These are phyloP conservation scores for Oxycera nigricornis DNA, from an alignment of 2,888 invertebrate genomes.

Conservation along the genomic window DNA sequence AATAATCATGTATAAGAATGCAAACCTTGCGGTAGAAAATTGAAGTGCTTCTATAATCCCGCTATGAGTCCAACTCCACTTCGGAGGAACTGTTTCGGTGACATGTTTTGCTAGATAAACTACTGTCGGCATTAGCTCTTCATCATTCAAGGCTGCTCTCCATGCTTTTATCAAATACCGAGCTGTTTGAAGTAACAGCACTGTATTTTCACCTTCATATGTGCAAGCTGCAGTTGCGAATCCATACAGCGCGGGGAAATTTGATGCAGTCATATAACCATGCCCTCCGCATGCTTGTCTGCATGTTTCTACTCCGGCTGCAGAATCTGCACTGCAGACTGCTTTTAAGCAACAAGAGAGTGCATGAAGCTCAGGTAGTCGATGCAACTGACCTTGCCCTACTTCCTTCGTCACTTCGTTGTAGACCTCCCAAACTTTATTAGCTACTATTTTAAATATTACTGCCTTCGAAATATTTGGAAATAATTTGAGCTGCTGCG, in stretches of 20 bases:
- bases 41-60: conserved; percentile 63
- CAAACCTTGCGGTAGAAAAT: conserved; percentile 64
- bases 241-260: conserved; percentile 86
- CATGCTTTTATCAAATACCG: conserved; percentile 82
- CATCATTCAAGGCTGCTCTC: conserved; percentile 70
- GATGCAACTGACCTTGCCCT: conserved; percentile 80
- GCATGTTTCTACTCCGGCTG: conserved; percentile 80
- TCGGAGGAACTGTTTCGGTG: conserved; percentile 51
- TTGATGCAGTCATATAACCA: conserved; percentile 89
- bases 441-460: conserved; percentile 77
- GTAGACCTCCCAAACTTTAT: conserved; percentile 85
- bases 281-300: conserved; percentile 94
- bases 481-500: conserved; percentile 92
- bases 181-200: conserved; percentile 89
- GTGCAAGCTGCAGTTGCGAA: conserved; percentile 88
- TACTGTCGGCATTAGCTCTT: conserved; percentile 73
- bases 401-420: conserved; percentile 82
- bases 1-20: conserved; percentile 16
- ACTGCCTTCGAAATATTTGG: conserved; percentile 82
- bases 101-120: conserved; percentile 66
- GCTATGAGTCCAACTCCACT: conserved; percentile 57
- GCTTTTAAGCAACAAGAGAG: conserved; percentile 92
- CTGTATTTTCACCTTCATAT: conserved; percentile 97
- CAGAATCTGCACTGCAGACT: conserved; percentile 77
- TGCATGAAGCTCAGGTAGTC: conserved; percentile 86